These are phyloP conservation scores for Columbina picui DNA, from an alignment of 2,113 vertebrate genomes.

Conservation along the genomic window DNA sequence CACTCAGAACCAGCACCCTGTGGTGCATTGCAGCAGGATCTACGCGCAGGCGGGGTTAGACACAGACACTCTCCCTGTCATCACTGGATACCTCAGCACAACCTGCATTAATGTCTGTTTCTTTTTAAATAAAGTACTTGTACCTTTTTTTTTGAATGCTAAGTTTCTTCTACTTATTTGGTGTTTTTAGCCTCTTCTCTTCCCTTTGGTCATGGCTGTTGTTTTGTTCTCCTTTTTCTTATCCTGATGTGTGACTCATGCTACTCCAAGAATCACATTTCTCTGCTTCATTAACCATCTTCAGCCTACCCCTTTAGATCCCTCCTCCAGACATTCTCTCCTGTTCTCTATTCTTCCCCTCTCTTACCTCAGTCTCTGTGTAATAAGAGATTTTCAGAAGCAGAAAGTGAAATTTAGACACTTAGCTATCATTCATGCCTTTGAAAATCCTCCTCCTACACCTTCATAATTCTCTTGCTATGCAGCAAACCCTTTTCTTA, in stretches of 20 bases:
- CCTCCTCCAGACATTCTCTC: not conserved
- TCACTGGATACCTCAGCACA: not conserved
- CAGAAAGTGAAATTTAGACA: not conserved
- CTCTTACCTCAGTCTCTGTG: not conserved
- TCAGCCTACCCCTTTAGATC: not conserved
- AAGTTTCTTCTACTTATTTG: not conserved
- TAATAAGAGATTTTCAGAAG: slow-evolving; percentile 8
- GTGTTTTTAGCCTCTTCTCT: not conserved
- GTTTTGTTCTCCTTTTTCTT: not conserved
- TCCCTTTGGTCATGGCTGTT: not conserved
- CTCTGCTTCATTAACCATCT: not conserved
- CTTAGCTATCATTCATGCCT: not conserved
- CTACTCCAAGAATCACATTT: not conserved
- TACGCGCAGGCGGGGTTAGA: not conserved
- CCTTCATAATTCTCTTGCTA: not conserved
- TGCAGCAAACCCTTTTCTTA: not conserved
- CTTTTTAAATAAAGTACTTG: not conserved
- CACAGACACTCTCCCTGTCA: not conserved
- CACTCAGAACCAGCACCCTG: not conserved
- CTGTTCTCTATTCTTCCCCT: not conserved
- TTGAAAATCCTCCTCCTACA: slow-evolving; percentile 29
- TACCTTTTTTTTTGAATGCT: not conserved
- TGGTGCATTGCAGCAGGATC: not conserved
- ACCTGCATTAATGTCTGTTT: not conserved
- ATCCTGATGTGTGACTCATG: not conserved